These are phyloP conservation scores for Ceratina calcarata DNA, from an alignment of 1,140 invertebrate genomes.

Conservation along the genomic window DNA sequence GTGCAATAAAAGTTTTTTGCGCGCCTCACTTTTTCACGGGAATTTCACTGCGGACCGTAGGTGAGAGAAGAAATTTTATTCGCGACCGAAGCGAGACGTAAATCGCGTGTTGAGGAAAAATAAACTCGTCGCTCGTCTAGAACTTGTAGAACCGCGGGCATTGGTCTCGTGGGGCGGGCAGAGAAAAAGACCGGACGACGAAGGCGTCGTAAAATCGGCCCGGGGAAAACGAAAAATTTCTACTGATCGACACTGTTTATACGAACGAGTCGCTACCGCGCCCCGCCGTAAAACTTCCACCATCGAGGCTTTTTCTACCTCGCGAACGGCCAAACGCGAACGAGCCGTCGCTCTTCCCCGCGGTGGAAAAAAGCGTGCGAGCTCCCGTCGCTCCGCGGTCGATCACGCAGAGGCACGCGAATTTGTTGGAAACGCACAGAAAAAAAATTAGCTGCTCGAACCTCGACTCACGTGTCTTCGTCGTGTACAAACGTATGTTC, in stretches of 20 bases:
- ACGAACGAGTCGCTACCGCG: background rate
- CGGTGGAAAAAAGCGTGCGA: background rate
- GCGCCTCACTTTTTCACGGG: background rate
- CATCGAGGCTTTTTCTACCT: background rate
- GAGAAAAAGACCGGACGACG: background rate
- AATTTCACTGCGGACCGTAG: background rate
- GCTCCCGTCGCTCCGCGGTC: background rate
- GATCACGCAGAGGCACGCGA: background rate
- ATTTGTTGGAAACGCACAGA: background rate
- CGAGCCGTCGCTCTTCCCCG: no score
- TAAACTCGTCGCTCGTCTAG: background rate
- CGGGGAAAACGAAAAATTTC: slow-evolving; percentile 5
- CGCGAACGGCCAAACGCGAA: no score
- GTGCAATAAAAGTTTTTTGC: background rate
- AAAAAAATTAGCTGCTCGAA: background rate
- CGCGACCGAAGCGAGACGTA: slow-evolving; percentile 13
- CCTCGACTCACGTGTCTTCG: background rate
- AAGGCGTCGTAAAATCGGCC: slow-evolving; percentile 21
- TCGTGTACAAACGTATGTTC: no score
- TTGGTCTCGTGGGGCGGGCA: background rate
- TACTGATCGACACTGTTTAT: background rate
- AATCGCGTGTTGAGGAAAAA: background rate
- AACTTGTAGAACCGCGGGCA: slow-evolving; percentile 15
- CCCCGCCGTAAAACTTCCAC: background rate
- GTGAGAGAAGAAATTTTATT: slow-evolving; percentile 22